Evolutionary conservation across 2,113 vertebrate genomes (phyloP).

Genomic region (Gasterosteus aculeatus): DNA sequence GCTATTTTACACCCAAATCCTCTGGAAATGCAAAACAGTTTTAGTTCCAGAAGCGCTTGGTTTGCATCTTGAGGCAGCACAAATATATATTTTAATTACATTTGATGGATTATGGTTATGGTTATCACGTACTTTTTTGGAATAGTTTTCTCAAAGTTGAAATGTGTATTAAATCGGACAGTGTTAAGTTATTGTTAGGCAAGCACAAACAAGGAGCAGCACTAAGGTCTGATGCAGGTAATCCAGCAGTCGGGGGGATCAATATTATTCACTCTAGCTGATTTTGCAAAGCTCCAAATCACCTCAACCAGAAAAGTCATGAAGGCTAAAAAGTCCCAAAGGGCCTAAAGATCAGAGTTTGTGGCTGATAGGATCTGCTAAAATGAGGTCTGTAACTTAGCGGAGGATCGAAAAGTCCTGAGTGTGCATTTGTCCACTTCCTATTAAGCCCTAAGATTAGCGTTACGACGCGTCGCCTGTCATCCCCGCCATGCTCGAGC

Average conservation of each 20-base stretch:
- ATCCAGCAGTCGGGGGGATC: not conserved
- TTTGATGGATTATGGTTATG: not conserved
- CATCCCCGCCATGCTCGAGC: no score
- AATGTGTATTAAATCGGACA: not conserved
- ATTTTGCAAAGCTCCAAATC: not conserved
- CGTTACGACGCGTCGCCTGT: not conserved
- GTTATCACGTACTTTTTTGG: not conserved
- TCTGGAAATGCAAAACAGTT: constrained; percentile 19
- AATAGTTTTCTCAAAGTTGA: not conserved
- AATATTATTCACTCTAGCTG: not conserved
- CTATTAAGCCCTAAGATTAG: not conserved
- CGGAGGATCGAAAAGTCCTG: not conserved
- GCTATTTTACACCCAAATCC: constrained; percentile 12
- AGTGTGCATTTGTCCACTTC: not conserved
- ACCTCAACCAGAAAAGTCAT: not conserved
- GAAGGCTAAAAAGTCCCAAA: not conserved
- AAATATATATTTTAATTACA: not conserved
- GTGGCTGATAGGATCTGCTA: not conserved
- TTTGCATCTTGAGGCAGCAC: not conserved
- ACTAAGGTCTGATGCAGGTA: not conserved
- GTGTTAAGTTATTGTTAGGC: not conserved
- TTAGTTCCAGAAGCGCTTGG: constrained; percentile 8
- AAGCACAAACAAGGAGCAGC: not conserved
- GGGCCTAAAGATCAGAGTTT: not conserved
- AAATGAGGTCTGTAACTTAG: not conserved